Evolutionary conservation across 2,113 vertebrate species (phyloP).

Genomic region (Columbina picui): DNA sequence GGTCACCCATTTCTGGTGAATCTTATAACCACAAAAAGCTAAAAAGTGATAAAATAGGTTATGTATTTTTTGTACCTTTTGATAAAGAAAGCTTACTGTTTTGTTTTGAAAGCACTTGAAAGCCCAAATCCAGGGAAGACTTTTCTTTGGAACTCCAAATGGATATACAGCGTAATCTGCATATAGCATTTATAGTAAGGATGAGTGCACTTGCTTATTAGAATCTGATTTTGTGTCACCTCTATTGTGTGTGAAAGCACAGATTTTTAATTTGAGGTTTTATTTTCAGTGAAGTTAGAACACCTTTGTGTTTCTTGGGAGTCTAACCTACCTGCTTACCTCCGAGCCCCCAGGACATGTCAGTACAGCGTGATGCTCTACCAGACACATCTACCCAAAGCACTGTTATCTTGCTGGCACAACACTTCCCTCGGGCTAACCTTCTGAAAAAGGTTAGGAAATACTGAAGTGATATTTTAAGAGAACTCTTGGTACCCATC

Average conservation of each 20-base stretch:
- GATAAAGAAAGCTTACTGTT: background rate
- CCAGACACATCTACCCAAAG: background rate
- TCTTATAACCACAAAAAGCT: background rate
- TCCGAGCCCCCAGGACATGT: background rate
- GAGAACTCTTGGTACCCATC: background rate
- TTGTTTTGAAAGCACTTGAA: background rate
- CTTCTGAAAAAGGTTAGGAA: background rate
- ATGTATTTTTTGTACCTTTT: background rate
- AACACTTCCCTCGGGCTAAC: background rate
- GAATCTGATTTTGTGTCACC: background rate
- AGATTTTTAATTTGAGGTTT: background rate
- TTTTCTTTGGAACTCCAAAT: background rate
- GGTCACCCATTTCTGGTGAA: background rate
- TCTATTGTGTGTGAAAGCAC: background rate
- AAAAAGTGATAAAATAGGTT: rapidly evolving
- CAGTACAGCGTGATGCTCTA: background rate
- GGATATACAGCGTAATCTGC: background rate
- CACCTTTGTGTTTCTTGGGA: background rate
- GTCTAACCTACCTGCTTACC: background rate
- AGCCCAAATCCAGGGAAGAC: background rate
- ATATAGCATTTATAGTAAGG: background rate
- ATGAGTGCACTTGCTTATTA: background rate
- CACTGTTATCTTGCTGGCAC: background rate
- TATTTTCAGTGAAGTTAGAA: background rate
- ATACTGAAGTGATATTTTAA: background rate